Evolutionary conservation across 2,888 invertebrate species (phyloP).

Genomic region (Coelinius sp.): DNA sequence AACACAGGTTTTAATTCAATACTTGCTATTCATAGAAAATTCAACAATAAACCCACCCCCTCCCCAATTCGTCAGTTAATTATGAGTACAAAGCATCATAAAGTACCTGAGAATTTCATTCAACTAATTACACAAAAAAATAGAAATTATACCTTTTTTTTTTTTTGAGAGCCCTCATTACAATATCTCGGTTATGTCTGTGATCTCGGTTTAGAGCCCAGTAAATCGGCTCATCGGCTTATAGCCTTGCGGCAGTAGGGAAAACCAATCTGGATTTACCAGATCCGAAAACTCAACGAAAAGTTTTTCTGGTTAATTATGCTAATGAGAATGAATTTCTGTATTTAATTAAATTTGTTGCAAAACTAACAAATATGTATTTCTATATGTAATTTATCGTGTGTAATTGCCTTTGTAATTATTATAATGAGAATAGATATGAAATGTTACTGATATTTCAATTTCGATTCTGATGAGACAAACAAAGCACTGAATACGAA

Average conservation of each 20-base stretch:
- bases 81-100: background rate
- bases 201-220: constrained; percentile 12
- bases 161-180: constrained; percentile 6
- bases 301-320: constrained; percentile 36
- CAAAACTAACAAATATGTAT: background rate
- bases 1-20: background rate
- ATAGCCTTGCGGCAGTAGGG: background rate
- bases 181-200: background rate
- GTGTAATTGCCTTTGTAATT: background rate
- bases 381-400: background rate
- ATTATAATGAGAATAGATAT: background rate
- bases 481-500: too few relatives aligned
- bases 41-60: background rate
- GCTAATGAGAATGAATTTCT: background rate
- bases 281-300: constrained; percentile 27
- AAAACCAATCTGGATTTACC: constrained; percentile 14
- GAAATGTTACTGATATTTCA: too few relatives aligned
- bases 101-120: background rate
- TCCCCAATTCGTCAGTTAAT: background rate
- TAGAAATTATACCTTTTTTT: background rate
- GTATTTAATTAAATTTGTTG: background rate
- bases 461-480: too few relatives aligned
- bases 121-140: background rate
- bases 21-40: background rate
- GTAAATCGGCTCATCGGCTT: constrained; percentile 38